Base-by-base conservation (phyloP, 1,140 invertebrate species). In the Formica exsecta region DNA sequence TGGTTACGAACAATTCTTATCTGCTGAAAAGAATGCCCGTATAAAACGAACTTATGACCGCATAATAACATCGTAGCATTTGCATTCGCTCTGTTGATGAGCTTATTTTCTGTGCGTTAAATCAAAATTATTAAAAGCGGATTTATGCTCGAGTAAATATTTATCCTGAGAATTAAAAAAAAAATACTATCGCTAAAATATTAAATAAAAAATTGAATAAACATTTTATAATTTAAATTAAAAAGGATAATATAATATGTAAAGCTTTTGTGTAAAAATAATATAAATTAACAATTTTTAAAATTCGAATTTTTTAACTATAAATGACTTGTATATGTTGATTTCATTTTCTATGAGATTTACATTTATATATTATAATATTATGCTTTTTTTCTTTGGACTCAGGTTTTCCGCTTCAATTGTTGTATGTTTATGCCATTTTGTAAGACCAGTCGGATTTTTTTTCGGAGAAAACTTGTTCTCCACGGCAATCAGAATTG, bases 11-110 rank as follows among this genome's bases (percentile, higher is more conserved):
- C 32, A 57, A 75, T 54, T 64, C 29, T 64, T 62, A 48, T 76
- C 19, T 68, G 73, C 11, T 65, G 44, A 66, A 48, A 85, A 66
- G 44, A 85, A 77, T 66, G 44, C 57, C 29, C 41, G 41, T 62
- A 85, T 65, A 44, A 51, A 64, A 41, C 44, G 44, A 77, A 36
- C 5, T 51, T 70, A 68, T 80, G 29, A 16, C 41, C 2, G 22
- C 32, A 22, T 80, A 70, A 80, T 41, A 59, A 80, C 19, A 16
- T 13, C 3, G 8, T 6, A 2, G 41, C 29, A 64, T 65, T 77
- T 77, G 59, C 75, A 79, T 51, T 29, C 29, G 61, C 61, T 29
- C 5, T 65, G 2, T 19, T 51, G n/a, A 74, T 38, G 51, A 75
- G 32, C n/a, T 59, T 75, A 57, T 61, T 75, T 16, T 36, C n/a